Conservation (phyloP, 2,797 vertebrate genomes). For the Stomatorhinus walkeri region DNA sequence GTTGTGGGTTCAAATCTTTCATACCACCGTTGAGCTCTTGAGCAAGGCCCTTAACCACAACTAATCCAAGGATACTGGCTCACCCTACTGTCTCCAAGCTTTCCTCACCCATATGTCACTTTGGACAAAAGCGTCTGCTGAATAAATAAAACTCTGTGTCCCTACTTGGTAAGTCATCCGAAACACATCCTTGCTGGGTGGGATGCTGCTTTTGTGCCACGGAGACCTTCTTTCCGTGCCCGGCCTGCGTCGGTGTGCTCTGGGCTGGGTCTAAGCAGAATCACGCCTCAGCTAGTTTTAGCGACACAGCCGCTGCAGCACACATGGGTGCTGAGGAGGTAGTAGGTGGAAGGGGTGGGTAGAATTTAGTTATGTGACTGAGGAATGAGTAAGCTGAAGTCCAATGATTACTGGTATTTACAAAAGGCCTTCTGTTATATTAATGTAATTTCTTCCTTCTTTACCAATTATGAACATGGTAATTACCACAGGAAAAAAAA, state of each 20-base stretch:
- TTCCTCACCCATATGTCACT: not conserved
- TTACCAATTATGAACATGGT: not conserved
- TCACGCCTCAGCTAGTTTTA: not conserved
- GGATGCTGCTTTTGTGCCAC: not conserved
- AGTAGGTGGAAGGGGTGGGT: not conserved
- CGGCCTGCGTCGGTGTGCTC: not conserved
- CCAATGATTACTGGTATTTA: not conserved
- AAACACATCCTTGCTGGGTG: not conserved
- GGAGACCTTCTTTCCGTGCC: not conserved
- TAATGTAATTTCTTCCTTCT: not conserved
- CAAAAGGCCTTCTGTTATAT: not conserved
- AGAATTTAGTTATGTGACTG: not conserved
- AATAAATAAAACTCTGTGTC: not conserved
- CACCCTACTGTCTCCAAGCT: not conserved
- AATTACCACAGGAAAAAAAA: not conserved
- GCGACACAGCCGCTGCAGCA: not conserved
- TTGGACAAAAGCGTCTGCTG: not conserved
- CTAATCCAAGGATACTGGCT: not conserved
- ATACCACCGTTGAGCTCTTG: not conserved
- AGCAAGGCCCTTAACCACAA: not conserved
- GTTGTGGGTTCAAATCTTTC: not conserved
- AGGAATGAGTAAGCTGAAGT: not conserved
- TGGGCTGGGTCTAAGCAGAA: not conserved
- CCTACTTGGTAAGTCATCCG: not conserved
- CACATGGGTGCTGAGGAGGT: conserved; percentile 3